Percentiles rank a stretch among this genome's conserved stretches.
These are phyloP conservation scores for Pagetopsis macropterus DNA, from an alignment of 2,797 vertebrate genomes.

Conservation along the genomic window DNA sequence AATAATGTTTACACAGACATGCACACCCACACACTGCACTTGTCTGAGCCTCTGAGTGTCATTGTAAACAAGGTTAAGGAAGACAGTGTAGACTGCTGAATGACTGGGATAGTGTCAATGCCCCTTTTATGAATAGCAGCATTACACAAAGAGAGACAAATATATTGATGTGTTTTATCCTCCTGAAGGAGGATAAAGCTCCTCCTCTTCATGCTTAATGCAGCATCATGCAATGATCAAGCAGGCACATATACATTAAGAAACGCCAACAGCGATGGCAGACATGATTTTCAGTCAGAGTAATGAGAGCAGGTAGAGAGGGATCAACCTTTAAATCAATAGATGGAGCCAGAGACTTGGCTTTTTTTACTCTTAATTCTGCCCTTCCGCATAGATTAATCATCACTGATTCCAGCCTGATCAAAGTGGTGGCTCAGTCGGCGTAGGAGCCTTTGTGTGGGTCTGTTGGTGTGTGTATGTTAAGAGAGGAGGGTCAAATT, in stretches of 20 bases:
- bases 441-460: constrained; percentile 4
- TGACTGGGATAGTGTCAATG: constrained; percentile 17
- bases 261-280: constrained; percentile 3
- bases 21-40: neutral
- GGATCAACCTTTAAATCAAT: constrained; percentile 44
- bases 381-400: constrained; percentile 46
- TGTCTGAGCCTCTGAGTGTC: neutral
- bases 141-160: neutral
- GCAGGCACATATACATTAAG: neutral
- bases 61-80: constrained; percentile 25
- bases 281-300: constrained; percentile 9
- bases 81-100: constrained; percentile 5
- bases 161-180: constrained; percentile 10
- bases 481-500: constrained; percentile 20
- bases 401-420: constrained; percentile 28
- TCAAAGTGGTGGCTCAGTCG: constrained; percentile 1
- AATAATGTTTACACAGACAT: neutral
- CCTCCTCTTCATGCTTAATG: neutral
- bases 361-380: constrained; percentile 33
- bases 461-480: constrained; percentile 9
- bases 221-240: constrained; percentile 6
- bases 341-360: constrained; percentile 39
- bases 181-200: neutral
- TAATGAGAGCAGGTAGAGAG: constrained; percentile 31
- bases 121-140: constrained; percentile 22